These are phyloP conservation scores for Naso thynnoides DNA, from an alignment of 2,797 vertebrate species.

Conservation along the genomic window DNA sequence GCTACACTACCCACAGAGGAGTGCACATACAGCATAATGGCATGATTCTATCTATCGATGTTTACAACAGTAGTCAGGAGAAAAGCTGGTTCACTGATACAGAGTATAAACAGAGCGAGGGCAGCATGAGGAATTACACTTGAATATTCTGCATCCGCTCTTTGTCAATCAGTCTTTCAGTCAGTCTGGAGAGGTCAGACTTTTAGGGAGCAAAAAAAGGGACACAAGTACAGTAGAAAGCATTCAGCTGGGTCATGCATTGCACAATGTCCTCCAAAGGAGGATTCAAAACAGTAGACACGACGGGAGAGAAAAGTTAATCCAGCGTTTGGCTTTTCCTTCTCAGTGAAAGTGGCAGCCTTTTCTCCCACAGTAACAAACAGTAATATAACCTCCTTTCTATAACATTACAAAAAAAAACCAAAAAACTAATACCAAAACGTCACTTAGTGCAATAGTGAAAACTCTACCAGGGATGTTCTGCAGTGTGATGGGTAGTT, in stretches of 20 bases:
- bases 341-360: conserved; percentile 50
- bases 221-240: conserved; percentile 75
- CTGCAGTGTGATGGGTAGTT: conserved; percentile 74
- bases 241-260: conserved; percentile 91
- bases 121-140: conserved; percentile 50
- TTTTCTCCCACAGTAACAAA: conserved; percentile 84
- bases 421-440: conserved; percentile 61
- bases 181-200: conserved; percentile 64
- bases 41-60: conserved; percentile 58
- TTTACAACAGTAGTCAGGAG: conserved; percentile 63
- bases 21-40: conserved; percentile 47
- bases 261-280: conserved; percentile 90
- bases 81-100: conserved; percentile 63
- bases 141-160: conserved; percentile 69
- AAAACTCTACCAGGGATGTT: conserved; percentile 67
- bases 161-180: conserved; percentile 70
- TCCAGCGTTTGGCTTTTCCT: conserved; percentile 87
- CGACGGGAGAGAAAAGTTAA: conserved; percentile 57
- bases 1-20: conserved; percentile 68
- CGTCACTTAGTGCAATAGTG: conserved; percentile 85
- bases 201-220: conserved; percentile 34
- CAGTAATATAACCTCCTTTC: conserved; percentile 59
- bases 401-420: conserved; percentile 65
- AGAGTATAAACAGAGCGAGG: conserved; percentile 52
- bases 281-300: conserved; percentile 71